Evolutionary conservation across 2,113 vertebrate genomes (phyloP).

Genomic region (Toxotes chatareus): DNA sequence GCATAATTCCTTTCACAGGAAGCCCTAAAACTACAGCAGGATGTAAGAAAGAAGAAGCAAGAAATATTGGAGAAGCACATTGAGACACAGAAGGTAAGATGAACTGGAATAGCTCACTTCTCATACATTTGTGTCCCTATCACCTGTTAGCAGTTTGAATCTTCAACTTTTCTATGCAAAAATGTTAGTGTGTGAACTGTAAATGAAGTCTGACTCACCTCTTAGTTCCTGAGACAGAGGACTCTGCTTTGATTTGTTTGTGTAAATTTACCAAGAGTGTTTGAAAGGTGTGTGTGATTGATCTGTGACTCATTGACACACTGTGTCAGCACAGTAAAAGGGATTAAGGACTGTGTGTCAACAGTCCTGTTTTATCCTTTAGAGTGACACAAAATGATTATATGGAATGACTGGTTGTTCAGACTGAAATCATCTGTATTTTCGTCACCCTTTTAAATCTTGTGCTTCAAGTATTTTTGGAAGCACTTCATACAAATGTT

Average conservation of each 20-base stretch:
- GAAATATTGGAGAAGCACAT: constrained; percentile 99
- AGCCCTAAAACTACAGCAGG: constrained; percentile 93
- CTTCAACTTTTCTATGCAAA: neutral
- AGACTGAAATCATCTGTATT: neutral
- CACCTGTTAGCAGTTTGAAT: neutral
- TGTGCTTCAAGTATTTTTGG: neutral
- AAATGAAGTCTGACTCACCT: neutral
- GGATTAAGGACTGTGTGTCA: neutral
- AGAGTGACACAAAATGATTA: too few relatives aligned
- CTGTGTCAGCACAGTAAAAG: neutral
- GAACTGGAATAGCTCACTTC: neutral
- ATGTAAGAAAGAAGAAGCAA: constrained; percentile 97
- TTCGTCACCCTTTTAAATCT: neutral
- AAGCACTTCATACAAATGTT: neutral
- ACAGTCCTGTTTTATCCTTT: too few relatives aligned
- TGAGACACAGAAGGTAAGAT: constrained; percentile 94
- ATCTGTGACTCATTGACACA: neutral
- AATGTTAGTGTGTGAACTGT: neutral
- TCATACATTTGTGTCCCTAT: neutral
- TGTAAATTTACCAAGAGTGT: neutral
- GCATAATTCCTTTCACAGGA: constrained; percentile 83
- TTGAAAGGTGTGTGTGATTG: neutral
- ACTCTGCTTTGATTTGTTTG: neutral
- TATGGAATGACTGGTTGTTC: neutral
- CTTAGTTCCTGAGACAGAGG: too few relatives aligned